These are phyloP conservation scores for Hyposoter didymator DNA, from an alignment of 2,888 invertebrate species.

Conservation along the genomic window DNA sequence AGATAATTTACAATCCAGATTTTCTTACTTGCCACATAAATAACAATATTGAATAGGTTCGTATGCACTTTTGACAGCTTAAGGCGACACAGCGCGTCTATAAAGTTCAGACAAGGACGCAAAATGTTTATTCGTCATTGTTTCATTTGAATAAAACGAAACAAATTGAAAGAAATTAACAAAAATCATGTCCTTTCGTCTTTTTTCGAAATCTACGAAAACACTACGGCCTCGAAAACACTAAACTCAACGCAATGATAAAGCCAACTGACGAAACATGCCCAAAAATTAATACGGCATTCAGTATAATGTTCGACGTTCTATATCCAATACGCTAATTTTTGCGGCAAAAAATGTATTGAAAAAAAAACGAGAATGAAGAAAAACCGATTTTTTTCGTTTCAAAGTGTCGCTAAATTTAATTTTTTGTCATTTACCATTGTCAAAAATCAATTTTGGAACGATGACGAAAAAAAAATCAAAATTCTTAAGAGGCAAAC, in stretches of 20 bases:
- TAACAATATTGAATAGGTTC: conserved; percentile 4
- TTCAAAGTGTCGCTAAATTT: conserved; percentile 27
- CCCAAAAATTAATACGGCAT: conserved; percentile 83
- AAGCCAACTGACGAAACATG: conserved; percentile 82
- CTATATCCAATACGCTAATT: conserved; percentile 72
- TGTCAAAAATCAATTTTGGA: conserved; percentile 51
- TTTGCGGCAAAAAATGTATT: conserved; percentile 70
- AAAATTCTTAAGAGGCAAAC: conserved; percentile 21
- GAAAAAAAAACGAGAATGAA: conserved; percentile 62
- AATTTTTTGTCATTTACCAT: conserved; percentile 55
- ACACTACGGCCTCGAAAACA: conserved; percentile 78
- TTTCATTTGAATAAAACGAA: conserved; percentile 54
- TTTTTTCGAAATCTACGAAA: conserved; percentile 75
- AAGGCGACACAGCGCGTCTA: conserved; percentile 29
- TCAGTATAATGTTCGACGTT: conserved; percentile 75
- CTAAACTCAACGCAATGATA: conserved; percentile 78
- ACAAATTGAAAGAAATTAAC: conserved; percentile 47
- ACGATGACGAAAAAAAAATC: conserved; percentile 34
- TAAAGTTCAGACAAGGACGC: not conserved
- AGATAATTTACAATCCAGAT: conserved; percentile 30
- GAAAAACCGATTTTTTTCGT: conserved; percentile 57
- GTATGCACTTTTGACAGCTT: conserved; percentile 30
- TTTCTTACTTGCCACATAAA: conserved; percentile 7
- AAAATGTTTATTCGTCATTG: conserved; percentile 15
- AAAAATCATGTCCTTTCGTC: conserved; percentile 36